These are phyloP conservation scores for Onchidella celtica DNA, from an alignment of 2,888 invertebrate species.

Conservation along the genomic window DNA sequence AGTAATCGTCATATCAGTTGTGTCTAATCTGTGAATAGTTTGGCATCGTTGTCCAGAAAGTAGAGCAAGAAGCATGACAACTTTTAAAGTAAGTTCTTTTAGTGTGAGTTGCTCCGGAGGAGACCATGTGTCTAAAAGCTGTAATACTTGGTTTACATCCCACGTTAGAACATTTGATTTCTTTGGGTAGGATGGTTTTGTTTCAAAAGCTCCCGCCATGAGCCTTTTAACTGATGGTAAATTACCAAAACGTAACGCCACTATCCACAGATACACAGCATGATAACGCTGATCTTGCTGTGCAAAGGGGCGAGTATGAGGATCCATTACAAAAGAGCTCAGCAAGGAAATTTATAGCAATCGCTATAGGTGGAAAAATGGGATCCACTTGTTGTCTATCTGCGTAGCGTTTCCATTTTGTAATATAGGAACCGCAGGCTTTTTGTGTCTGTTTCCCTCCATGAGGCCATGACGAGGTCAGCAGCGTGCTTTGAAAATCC, in stretches of 20 bases:
- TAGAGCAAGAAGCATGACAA: neutral
- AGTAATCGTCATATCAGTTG: neutral
- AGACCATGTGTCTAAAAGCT: neutral
- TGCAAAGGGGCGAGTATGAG: neutral
- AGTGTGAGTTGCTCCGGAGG: neutral
- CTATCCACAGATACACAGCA: neutral
- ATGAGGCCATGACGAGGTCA: slow-evolving; percentile 4
- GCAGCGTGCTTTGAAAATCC: neutral
- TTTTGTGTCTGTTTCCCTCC: neutral
- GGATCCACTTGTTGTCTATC: neutral
- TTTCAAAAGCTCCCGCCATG: slow-evolving; percentile 13
- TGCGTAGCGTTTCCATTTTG: neutral
- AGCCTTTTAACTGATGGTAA: neutral
- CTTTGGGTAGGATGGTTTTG: neutral
- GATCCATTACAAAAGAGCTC: neutral
- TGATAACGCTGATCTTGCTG: neutral
- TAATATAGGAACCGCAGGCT: neutral
- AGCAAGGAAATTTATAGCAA: neutral
- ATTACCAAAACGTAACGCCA: neutral
- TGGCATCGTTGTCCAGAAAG: neutral
- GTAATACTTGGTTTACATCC: neutral
- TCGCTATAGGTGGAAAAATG: slow-evolving; percentile 2
- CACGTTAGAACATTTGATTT: neutral
- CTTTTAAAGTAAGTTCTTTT: slow-evolving; percentile 24
- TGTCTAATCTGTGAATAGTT: neutral